phyloP scores from a whole-genome alignment of 2,888 invertebrate genomes.

The Pemphredon lugubris region DNA sequence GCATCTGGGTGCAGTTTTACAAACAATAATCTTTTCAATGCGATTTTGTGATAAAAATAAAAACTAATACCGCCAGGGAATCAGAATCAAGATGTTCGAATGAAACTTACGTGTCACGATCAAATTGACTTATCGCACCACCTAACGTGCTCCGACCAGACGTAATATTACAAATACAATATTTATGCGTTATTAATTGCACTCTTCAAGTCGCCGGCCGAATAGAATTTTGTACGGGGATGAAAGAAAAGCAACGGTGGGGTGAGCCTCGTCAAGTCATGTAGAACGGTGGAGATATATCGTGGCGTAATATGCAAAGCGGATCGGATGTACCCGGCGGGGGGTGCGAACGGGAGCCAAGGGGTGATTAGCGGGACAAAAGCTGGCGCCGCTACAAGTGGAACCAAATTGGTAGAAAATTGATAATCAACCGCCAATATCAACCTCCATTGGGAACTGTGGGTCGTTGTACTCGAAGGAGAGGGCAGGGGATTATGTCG shows the following conservation, averaged over 20 bases:
- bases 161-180: too few relatives aligned
- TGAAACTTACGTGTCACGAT: too few relatives aligned
- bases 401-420: conserved; percentile 81
- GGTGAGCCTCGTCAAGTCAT: conserved; percentile 58
- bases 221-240: too few relatives aligned
- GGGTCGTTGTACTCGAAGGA: conserved; percentile 41
- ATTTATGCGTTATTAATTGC: too few relatives aligned
- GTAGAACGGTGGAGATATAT: conserved; percentile 69
- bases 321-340: conserved; percentile 68
- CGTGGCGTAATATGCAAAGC: conserved; percentile 76
- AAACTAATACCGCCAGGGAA: too few relatives aligned
- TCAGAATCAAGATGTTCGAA: too few relatives aligned
- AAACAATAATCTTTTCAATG: too few relatives aligned
- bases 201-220: too few relatives aligned
- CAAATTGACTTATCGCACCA: too few relatives aligned
- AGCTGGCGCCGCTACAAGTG: conserved; percentile 79
- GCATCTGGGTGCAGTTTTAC: too few relatives aligned
- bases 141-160: too few relatives aligned
- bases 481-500: conserved; percentile 34
- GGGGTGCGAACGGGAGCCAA: conserved; percentile 73
- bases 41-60: too few relatives aligned
- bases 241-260: conserved; percentile 47
- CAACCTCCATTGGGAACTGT: conserved; percentile 67
- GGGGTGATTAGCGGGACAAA: conserved; percentile 80
- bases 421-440: conserved; percentile 79